phyloP scores from a whole-genome alignment of 2,888 invertebrate species.

The Drosophila subsilvestris region DNA sequence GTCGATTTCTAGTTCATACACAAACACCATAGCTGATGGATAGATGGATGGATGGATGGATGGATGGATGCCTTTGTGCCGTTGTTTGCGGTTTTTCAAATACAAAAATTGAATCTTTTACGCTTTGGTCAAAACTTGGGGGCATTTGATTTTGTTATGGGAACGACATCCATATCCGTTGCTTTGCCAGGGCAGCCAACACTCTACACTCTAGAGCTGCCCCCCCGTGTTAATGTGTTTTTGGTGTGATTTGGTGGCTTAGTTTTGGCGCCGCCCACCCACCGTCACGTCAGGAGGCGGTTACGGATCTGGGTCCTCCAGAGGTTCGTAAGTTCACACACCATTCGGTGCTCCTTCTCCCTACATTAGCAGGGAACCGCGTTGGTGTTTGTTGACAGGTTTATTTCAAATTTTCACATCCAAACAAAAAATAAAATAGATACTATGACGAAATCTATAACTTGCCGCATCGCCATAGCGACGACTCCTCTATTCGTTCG shows the following conservation, averaged over 20 bases:
- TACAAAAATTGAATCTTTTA: constrained; percentile 53
- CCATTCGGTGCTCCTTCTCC: constrained; percentile 3
- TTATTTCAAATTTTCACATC: constrained; percentile 73
- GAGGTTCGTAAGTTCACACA: constrained; percentile 44
- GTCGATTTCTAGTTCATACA: constrained; percentile 36
- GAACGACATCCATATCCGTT: constrained; percentile 72
- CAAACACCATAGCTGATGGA: not conserved
- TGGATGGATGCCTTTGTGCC: constrained; percentile 4
- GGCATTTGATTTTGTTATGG: constrained; percentile 59
- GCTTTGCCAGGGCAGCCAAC: constrained; percentile 42
- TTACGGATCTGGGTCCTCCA: constrained; percentile 16
- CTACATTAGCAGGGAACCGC: constrained; percentile 38
- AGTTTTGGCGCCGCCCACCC: constrained; percentile 76
- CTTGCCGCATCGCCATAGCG: constrained; percentile 69
- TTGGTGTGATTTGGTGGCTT: constrained; percentile 61
- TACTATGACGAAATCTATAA: constrained; percentile 81
- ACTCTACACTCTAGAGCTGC: not conserved
- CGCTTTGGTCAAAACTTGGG: constrained; percentile 64
- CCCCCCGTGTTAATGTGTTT: constrained; percentile 78
- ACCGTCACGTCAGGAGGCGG: constrained; percentile 38
- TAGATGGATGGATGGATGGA: constrained; percentile 26
- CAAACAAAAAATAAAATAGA: constrained; percentile 3
- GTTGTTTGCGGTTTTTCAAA: constrained; percentile 10
- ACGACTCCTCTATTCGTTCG: constrained; percentile 34
- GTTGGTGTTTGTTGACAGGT: constrained; percentile 80